phyloP scores from a whole-genome alignment of 2,888 invertebrate genomes.

The Callyntrura sp. region DNA sequence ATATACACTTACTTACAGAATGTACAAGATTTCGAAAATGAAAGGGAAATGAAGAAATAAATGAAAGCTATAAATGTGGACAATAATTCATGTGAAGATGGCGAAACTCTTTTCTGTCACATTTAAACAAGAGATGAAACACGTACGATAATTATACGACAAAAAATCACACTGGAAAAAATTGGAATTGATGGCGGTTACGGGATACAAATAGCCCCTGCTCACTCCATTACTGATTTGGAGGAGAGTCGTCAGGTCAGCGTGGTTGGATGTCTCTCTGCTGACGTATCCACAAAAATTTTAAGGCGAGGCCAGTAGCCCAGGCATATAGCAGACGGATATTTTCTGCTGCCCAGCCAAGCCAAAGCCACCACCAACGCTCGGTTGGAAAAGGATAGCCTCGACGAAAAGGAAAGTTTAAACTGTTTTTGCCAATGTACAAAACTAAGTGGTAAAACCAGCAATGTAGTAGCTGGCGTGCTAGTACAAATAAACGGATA shows the following conservation, averaged over 20 bases:
- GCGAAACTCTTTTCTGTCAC: neutral
- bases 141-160: neutral
- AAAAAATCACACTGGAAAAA: constrained; percentile 48
- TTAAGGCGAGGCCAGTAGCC: constrained; percentile 76
- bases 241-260: constrained; percentile 68
- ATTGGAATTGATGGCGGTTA: constrained; percentile 48
- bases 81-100: neutral
- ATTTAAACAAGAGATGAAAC: constrained; percentile 17
- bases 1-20: constrained; percentile 35
- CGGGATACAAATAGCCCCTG: neutral
- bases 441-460: constrained; percentile 50
- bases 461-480: constrained; percentile 18
- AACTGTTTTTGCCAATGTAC: constrained; percentile 61
- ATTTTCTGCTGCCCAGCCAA: constrained; percentile 61
- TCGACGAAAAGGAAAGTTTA: constrained; percentile 72
- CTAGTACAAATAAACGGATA: constrained; percentile 70
- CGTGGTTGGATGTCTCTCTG: constrained; percentile 64
- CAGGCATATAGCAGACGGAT: constrained; percentile 58
- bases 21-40: neutral
- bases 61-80: neutral
- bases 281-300: constrained; percentile 64
- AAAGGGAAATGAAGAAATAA: neutral
- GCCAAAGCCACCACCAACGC: constrained; percentile 66
- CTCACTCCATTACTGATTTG: constrained; percentile 52
- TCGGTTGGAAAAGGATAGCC: constrained; percentile 65